These are phyloP conservation scores for Morbakka virulenta DNA, from an alignment of 30 jellyfish, hydroid and myxozoan species.

Conservation along the genomic window DNA sequence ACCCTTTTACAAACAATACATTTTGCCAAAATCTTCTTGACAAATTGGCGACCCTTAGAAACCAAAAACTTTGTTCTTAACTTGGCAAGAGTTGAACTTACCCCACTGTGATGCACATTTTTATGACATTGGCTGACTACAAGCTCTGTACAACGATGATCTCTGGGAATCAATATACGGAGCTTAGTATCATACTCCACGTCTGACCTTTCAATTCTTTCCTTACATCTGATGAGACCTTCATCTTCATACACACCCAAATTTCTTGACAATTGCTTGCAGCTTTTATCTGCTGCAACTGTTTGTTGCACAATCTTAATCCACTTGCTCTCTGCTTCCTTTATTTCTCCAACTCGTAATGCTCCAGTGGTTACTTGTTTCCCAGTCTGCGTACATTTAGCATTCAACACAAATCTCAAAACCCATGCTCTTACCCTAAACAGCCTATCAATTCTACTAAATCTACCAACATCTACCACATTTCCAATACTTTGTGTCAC, in stretches of 20 bases:
- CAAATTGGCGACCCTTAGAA: background rate
- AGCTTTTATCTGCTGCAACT: background rate
- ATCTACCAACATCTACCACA: background rate
- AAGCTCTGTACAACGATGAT: background rate
- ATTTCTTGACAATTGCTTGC: background rate
- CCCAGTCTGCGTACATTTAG: background rate
- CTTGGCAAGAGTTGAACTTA: background rate
- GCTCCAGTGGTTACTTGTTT: background rate
- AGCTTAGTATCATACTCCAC: background rate
- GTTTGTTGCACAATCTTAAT: background rate
- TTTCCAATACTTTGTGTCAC: conserved; percentile 6
- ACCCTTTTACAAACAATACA: background rate
- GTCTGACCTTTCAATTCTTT: background rate
- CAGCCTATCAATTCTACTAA: background rate
- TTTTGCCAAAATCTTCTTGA: background rate
- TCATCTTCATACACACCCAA: conserved; percentile 1
- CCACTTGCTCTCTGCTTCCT: background rate
- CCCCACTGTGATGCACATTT: background rate
- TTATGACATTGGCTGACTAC: background rate
- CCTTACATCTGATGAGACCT: background rate
- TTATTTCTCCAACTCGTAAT: background rate
- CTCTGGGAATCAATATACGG: background rate
- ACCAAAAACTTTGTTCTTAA: background rate
- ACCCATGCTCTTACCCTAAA: conserved; percentile 7
- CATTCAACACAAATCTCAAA: background rate